Conservation (phyloP, 2,113 vertebrate genomes). For the Meleagris gallopavo region DNA sequence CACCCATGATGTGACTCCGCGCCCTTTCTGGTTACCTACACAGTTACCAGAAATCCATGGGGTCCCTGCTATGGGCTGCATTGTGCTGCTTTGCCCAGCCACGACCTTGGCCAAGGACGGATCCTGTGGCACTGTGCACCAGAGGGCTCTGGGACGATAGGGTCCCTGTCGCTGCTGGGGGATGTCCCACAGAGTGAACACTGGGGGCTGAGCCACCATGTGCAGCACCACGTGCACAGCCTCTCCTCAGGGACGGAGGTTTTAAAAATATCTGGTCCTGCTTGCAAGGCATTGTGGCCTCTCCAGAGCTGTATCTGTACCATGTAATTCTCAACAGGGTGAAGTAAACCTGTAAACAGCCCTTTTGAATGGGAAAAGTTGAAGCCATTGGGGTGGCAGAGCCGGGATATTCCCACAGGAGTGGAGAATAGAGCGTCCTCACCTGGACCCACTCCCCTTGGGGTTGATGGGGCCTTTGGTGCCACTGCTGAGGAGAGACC, state of each 20-base stretch:
- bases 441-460: not conserved
- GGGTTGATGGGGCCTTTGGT: not conserved
- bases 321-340: not conserved
- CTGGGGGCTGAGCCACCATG: not conserved
- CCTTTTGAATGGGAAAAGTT: not conserved
- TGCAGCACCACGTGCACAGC: fast-evolving
- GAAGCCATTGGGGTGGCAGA: not conserved
- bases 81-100: not conserved
- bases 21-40: not conserved
- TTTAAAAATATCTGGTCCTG: not conserved
- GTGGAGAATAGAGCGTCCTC: not conserved
- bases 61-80: not conserved
- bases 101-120: fast-evolving
- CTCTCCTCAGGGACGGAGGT: not conserved
- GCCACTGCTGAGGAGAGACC: not conserved
- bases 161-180: not conserved
- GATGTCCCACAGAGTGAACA: not conserved
- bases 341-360: not conserved
- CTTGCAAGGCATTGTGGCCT: not conserved
- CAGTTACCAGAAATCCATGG: not conserved
- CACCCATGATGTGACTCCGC: fast-evolving
- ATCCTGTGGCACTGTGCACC: not conserved
- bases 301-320: not conserved
- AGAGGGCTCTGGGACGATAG: fast-evolving
- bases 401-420: not conserved